A percentile compares a stretch with the other conserved stretches of the same genome.
Conservation (phyloP, 2,888 invertebrate species). For the Campoletis raptor region DNA sequence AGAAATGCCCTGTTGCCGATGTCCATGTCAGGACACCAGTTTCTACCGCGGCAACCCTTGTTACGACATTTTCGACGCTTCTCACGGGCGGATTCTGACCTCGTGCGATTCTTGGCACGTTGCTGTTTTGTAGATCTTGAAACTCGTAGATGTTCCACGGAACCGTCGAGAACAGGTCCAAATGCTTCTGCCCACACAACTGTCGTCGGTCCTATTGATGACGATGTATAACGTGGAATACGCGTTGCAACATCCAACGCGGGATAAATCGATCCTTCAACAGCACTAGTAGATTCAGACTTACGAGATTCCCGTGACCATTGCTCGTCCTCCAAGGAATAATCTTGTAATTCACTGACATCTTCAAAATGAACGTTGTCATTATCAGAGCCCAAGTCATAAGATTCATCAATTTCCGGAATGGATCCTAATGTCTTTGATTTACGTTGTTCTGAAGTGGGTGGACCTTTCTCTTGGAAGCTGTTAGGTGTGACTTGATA, state of each 20-base stretch:
- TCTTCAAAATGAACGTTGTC: constrained; percentile 68
- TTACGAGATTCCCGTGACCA: constrained; percentile 54
- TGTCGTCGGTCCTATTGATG: constrained; percentile 66
- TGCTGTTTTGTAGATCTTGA: constrained; percentile 75
- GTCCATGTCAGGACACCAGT: constrained; percentile 88
- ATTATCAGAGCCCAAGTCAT: constrained; percentile 33
- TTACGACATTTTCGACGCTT: constrained; percentile 81
- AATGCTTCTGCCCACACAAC: constrained; percentile 61
- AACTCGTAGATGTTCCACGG: constrained; percentile 72
- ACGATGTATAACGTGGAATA: constrained; percentile 72
- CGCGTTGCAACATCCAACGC: constrained; percentile 55
- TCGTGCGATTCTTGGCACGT: constrained; percentile 77
- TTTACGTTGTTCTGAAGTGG: neutral
- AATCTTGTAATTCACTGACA: constrained; percentile 64
- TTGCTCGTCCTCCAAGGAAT: constrained; percentile 59
- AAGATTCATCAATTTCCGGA: constrained; percentile 19
- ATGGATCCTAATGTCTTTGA: constrained; percentile 10
- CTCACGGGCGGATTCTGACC: constrained; percentile 80
- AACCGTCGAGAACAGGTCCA: constrained; percentile 67
- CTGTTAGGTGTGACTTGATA: constrained; percentile 68
- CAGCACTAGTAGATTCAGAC: constrained; percentile 30
- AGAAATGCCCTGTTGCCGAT: constrained; percentile 88
- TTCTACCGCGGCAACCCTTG: constrained; percentile 74
- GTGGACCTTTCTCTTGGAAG: constrained; percentile 1
- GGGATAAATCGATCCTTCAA: constrained; percentile 60